phyloP scores from a whole-genome alignment of 1,140 invertebrate genomes.

The Adoxophyes honmai region DNA sequence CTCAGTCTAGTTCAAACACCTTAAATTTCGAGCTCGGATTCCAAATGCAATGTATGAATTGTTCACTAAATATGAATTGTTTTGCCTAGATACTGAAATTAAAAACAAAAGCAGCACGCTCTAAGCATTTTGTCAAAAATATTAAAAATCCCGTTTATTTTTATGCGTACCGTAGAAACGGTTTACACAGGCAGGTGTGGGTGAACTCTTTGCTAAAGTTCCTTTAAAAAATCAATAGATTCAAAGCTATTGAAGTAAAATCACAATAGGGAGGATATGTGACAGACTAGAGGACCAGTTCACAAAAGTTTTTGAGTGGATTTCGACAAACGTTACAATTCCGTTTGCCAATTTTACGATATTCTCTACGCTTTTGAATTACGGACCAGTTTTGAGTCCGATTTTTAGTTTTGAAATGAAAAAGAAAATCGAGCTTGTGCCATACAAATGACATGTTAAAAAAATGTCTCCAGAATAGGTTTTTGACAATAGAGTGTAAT shows the following conservation, averaged over 20 bases:
- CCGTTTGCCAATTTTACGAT: background rate
- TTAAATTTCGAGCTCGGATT: too few relatives aligned
- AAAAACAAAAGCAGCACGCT: too few relatives aligned
- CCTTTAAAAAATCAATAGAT: slow-evolving; percentile 48
- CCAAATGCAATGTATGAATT: too few relatives aligned
- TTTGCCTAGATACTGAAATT: too few relatives aligned
- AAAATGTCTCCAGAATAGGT: slow-evolving; percentile 66
- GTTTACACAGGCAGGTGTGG: slow-evolving; percentile 54
- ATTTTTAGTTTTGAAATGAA: slow-evolving; percentile 14
- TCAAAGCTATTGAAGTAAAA: slow-evolving; percentile 53
- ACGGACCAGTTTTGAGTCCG: background rate
- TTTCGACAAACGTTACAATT: slow-evolving; percentile 29
- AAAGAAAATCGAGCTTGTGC: slow-evolving; percentile 29
- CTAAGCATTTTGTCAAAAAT: background rate
- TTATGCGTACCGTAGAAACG: slow-evolving; percentile 11
- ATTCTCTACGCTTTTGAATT: background rate
- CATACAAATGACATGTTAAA: slow-evolving; percentile 65
- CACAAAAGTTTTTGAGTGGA: slow-evolving; percentile 60
- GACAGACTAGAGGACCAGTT: slow-evolving; percentile 64
- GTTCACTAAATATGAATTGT: too few relatives aligned
- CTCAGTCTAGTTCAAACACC: too few relatives aligned
- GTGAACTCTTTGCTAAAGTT: slow-evolving; percentile 52
- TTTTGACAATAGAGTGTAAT: slow-evolving; percentile 72
- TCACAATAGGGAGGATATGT: slow-evolving; percentile 71
- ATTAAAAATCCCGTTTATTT: background rate